Evolutionary conservation across 2,888 invertebrate species (phyloP).

Genomic region (Philhelius pedissequus): DNA sequence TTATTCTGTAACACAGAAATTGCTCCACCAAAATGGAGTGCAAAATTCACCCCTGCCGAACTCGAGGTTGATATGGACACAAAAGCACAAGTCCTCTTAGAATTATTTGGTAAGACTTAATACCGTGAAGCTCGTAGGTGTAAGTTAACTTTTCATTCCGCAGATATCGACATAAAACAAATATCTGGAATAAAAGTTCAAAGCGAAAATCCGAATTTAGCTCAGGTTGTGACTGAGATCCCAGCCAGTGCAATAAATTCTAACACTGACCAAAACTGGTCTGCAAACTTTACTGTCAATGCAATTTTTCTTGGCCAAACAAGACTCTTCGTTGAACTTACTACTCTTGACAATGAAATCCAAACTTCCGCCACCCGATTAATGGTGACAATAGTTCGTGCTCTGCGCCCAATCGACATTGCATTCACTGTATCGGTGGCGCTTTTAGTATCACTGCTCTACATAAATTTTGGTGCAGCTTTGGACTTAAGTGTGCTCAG

Average conservation of each 20-base stretch:
- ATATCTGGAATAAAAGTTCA: slow-evolving; percentile 71
- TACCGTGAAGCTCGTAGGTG: neutral
- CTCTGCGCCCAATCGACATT: slow-evolving; percentile 84
- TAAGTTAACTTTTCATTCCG: slow-evolving; percentile 12
- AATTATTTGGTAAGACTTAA: slow-evolving; percentile 65
- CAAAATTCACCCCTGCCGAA: slow-evolving; percentile 71
- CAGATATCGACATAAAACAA: slow-evolving; percentile 66
- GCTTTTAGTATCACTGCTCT: slow-evolving; percentile 87
- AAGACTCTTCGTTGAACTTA: slow-evolving; percentile 72
- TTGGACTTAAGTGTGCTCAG: slow-evolving; percentile 82
- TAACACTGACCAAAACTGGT: slow-evolving; percentile 71
- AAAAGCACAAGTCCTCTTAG: slow-evolving; percentile 68
- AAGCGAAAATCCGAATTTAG: slow-evolving; percentile 71
- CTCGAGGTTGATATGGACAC: slow-evolving; percentile 72
- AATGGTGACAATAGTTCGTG: slow-evolving; percentile 82
- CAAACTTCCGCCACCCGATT: slow-evolving; percentile 74
- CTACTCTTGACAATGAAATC: slow-evolving; percentile 69
- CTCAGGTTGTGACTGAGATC: slow-evolving; percentile 71
- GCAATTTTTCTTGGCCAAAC: slow-evolving; percentile 76
- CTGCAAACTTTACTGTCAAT: slow-evolving; percentile 72
- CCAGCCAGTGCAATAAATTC: slow-evolving; percentile 62
- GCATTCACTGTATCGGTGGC: slow-evolving; percentile 88
- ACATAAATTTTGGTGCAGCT: slow-evolving; percentile 95
- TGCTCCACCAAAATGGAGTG: slow-evolving; percentile 70
- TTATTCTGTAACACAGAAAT: neutral